These are phyloP conservation scores for Apocheima hispidaria DNA, from an alignment of 2,888 invertebrate genomes.

Conservation along the genomic window DNA sequence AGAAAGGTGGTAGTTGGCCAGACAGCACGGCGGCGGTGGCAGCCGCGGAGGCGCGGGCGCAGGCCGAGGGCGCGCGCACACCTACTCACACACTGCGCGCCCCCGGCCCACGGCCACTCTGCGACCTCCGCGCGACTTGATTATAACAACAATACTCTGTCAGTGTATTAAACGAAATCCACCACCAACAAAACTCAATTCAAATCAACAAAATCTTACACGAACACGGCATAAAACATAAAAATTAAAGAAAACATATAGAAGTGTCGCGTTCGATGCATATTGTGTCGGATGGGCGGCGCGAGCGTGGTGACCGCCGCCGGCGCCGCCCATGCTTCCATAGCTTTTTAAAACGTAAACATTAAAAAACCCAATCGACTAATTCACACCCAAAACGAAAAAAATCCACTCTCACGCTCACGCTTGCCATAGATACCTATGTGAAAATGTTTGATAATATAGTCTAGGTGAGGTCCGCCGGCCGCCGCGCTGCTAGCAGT, in stretches of 20 bases:
- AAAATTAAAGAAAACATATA: conserved; percentile 81
- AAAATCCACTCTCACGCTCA: conserved; percentile 87
- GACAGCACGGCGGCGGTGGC: conserved; percentile 59
- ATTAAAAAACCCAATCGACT: conserved; percentile 86
- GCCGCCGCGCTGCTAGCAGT: conserved; percentile 79
- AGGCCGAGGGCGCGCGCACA: conserved; percentile 67
- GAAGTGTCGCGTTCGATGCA: conserved; percentile 85
- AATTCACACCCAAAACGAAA: conserved; percentile 86
- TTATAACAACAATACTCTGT: conserved; percentile 62
- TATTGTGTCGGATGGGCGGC: conserved; percentile 79
- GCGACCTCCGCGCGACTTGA: conserved; percentile 44
- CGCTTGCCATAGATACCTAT: conserved; percentile 87
- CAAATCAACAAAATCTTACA: conserved; percentile 85
- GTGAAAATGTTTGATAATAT: conserved; percentile 85
- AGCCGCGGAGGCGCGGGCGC: conserved; percentile 47
- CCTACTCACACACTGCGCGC: conserved; percentile 77
- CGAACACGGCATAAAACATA: conserved; percentile 86
- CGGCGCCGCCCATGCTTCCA: conserved; percentile 81
- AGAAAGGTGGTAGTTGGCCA: conserved; percentile 32
- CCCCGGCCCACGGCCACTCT: conserved; percentile 55
- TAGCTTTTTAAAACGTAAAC: conserved; percentile 83
- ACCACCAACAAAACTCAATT: conserved; percentile 86
- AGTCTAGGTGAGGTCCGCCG: conserved; percentile 83
- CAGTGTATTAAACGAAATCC: conserved; percentile 86
- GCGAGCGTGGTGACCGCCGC: conserved; percentile 65